Base-by-base conservation (phyloP, 1,140 invertebrate genomes). In the Bathynomus jamesi region DNA sequence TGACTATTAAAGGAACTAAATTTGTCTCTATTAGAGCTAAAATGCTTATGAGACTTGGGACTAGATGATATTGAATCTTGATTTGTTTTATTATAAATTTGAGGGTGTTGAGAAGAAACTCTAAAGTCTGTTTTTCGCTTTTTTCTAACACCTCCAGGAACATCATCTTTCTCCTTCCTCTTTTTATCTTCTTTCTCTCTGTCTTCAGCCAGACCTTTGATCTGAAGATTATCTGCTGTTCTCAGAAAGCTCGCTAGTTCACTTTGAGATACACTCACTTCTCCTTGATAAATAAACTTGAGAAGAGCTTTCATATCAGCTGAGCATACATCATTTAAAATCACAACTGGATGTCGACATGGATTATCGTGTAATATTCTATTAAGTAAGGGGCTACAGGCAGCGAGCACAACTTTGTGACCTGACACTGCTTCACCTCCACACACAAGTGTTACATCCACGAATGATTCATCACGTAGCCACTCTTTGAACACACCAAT, bases 251-350 rank as follows among this genome's bases (percentile, higher is more conserved):
- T 90, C 79, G 91, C 91, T 79, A 96, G 86, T 84, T 94, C 91
- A 84, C 91, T 93, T 82, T 95, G 93, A 83, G 94, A 91, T 78
- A 95, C 92, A 87, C 93, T 94, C 76, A 95, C 93, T 84, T 95
- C 93, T 78, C 93, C 93, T 83, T 93, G 78, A 74, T 82, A 83
- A 67, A 83, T 80, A 69, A 82, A 82, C 61, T 81, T 81, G 27
- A 83, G 78, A 28, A 83, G 85, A 13, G 90, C 90, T 78, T 87
- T 87, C 78, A 94, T 85, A 82, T 93, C 90, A 76, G 89, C 87
- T 78, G 87, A 92, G 79, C 90, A 90, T 60, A 93, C 89, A 82
- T 93, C 91, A 79, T 88, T 87, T 79, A 94, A 90, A 82, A 93
- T 90, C 72, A 94, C 89, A 62, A 94, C 89, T 66, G 91, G 91